phyloP scores from a whole-genome alignment of 1,140 invertebrate species.

The Bombus vancouverensis region DNA sequence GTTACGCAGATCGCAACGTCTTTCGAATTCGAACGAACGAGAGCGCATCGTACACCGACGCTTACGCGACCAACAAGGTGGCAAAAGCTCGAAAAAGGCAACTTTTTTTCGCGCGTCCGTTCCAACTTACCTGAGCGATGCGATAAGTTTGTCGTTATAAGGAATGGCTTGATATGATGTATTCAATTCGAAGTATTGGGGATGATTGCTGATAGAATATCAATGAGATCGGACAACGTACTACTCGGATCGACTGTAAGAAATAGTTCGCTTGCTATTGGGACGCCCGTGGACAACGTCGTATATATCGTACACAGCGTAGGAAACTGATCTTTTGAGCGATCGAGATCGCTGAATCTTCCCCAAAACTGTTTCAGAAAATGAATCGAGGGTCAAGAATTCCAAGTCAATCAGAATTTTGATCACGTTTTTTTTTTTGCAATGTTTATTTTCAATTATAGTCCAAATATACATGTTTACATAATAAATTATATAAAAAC shows the following conservation, averaged over 20 bases:
- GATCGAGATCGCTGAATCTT: constrained; percentile 73
- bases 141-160: constrained; percentile 37
- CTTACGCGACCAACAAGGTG: not conserved
- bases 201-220: constrained; percentile 75
- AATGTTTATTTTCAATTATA: constrained; percentile 81
- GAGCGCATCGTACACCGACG: not conserved
- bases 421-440: constrained; percentile 75
- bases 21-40: not conserved
- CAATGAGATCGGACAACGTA: constrained; percentile 38
- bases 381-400: constrained; percentile 79
- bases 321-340: constrained; percentile 14
- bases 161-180: constrained; percentile 24
- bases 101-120: not conserved
- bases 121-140: constrained; percentile 69
- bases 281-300: constrained; percentile 57
- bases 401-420: constrained; percentile 77
- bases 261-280: constrained; percentile 59
- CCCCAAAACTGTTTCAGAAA: constrained; percentile 82
- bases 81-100: accelerated
- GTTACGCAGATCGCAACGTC: not conserved
- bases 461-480: constrained; percentile 82
- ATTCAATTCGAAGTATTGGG: constrained; percentile 75
- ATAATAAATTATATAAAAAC: constrained; percentile 82
- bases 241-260: constrained; percentile 5
- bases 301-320: constrained; percentile 31